Evolutionary conservation across 1,140 invertebrate species (phyloP).

Genomic region (Eriocheir sinensis): DNA sequence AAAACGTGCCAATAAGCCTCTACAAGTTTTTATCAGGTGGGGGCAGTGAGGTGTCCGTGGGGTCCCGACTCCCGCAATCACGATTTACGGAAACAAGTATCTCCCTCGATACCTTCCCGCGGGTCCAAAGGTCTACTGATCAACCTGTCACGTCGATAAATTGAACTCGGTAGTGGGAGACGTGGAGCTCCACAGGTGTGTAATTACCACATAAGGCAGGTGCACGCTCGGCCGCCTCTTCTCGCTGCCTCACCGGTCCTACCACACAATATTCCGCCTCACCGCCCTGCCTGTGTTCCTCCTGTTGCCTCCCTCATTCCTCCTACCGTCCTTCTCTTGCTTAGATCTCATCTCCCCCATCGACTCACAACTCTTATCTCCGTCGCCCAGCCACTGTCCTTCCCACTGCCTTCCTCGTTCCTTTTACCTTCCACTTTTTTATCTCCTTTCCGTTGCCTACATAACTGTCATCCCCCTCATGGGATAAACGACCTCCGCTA

Average conservation of each 20-base stretch:
- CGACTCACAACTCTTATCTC: neutral
- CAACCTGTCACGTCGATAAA: slow-evolving; percentile 58
- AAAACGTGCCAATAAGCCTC: no score
- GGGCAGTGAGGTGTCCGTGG: no score
- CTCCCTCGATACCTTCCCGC: neutral
- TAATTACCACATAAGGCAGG: slow-evolving; percentile 66
- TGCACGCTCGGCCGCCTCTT: slow-evolving; percentile 44
- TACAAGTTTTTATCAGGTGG: slow-evolving; percentile 27
- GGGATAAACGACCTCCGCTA: neutral
- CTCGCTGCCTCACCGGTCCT: neutral
- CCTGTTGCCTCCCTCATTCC: slow-evolving; percentile 82
- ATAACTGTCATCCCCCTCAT: neutral
- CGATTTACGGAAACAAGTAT: neutral
- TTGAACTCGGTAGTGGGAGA: slow-evolving; percentile 29
- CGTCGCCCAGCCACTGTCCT: neutral
- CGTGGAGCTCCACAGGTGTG: slow-evolving; percentile 17
- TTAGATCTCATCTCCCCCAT: neutral
- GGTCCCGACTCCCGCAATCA: neutral
- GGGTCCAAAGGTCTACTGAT: slow-evolving; percentile 6
- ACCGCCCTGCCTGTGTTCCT: slow-evolving; percentile 74
- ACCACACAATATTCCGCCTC: neutral
- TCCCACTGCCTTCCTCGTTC: neutral
- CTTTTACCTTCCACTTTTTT: neutral
- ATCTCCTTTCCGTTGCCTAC: neutral
- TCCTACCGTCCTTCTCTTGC: neutral